phyloP scores from a whole-genome alignment of 2,888 invertebrate genomes.

The Mesoligia furuncula region DNA sequence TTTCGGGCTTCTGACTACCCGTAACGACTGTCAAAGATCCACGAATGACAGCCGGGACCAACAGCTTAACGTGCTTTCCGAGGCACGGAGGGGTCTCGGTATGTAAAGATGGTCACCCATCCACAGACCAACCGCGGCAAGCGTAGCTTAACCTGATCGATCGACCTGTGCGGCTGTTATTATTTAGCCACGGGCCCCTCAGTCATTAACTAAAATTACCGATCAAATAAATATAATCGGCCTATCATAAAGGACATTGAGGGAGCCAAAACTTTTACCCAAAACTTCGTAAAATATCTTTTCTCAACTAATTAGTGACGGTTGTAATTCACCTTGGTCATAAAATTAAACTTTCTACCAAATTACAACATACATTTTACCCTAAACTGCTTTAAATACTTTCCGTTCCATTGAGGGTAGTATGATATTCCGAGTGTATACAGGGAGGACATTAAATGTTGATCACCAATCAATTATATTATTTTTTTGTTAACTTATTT shows the following conservation, averaged over 20 bases:
- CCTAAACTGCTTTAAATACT: conserved; percentile 42
- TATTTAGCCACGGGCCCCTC: too few species aligned
- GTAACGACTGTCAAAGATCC: too few species aligned
- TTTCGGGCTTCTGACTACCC: too few species aligned
- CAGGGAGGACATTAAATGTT: not conserved
- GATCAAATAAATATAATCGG: conserved; percentile 45
- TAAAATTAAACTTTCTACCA: conserved; percentile 55
- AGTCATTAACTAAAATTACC: conserved; percentile 29
- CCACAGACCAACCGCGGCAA: too few species aligned
- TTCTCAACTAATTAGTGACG: conserved; percentile 44
- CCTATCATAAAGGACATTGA: conserved; percentile 17
- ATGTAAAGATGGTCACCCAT: too few species aligned
- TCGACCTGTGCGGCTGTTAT: too few species aligned
- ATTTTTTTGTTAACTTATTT: not conserved
- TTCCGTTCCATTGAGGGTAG: conserved; percentile 32
- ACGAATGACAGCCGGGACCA: too few species aligned
- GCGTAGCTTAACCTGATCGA: too few species aligned
- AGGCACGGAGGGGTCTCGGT: too few species aligned
- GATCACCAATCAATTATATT: too few species aligned
- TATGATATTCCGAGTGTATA: conserved; percentile 24
- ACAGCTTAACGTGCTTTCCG: too few species aligned
- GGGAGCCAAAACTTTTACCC: conserved; percentile 24
- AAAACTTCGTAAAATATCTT: conserved; percentile 50
- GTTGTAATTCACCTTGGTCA: conserved; percentile 52
- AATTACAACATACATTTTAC: conserved; percentile 52